Evolutionary conservation across 2,113 vertebrate species (phyloP).

Genomic region (Terrapene triunguis): DNA sequence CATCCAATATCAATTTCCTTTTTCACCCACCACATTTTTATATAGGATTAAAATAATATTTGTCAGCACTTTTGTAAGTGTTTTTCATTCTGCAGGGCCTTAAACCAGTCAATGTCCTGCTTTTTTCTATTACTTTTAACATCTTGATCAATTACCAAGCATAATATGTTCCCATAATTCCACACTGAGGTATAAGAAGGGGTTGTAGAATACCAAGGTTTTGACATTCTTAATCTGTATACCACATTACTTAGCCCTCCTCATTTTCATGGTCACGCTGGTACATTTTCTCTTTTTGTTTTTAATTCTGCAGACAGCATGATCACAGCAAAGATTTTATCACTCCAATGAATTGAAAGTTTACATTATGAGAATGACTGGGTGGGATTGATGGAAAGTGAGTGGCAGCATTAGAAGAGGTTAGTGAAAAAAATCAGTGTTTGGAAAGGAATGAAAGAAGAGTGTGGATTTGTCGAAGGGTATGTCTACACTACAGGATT

Average conservation of each 20-base stretch:
- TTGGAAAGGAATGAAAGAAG: neutral
- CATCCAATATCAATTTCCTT: slow-evolving; percentile 68
- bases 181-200: slow-evolving; percentile 25
- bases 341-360: neutral
- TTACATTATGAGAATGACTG: neutral
- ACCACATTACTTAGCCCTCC: neutral
- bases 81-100: slow-evolving; percentile 34
- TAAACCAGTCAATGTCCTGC: neutral
- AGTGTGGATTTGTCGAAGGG: neutral
- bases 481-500: too few species aligned
- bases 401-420: neutral
- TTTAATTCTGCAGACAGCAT: neutral
- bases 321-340: neutral
- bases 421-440: neutral
- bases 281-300: slow-evolving; percentile 11
- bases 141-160: slow-evolving; percentile 53
- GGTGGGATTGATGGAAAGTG: neutral
- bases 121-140: slow-evolving; percentile 44
- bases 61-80: slow-evolving; percentile 62
- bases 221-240: slow-evolving; percentile 28
- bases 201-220: slow-evolving; percentile 17
- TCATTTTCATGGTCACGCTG: neutral
- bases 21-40: slow-evolving; percentile 69
- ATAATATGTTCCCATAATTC: slow-evolving; percentile 31
- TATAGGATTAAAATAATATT: slow-evolving; percentile 57